Evolutionary conservation across 2,113 vertebrate species (phyloP), one percentile per base, ranked within the genome.

Genomic region (Spea multiplicata): DNA sequence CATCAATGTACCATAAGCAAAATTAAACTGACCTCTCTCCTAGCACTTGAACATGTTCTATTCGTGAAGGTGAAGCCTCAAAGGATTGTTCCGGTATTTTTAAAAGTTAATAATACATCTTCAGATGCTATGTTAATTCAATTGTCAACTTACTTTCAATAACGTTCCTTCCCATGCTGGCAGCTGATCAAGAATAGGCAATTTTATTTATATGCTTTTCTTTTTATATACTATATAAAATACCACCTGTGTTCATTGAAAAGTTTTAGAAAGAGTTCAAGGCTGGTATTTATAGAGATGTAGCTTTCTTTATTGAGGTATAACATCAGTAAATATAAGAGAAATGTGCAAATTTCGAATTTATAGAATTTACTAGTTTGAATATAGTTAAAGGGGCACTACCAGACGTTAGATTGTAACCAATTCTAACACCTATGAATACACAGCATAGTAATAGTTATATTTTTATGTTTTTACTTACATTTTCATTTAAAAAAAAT

Each of bases 1-100:
- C 82, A 83, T 84, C 72, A 78, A 76, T 0, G 0, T 80, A 75
- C 83, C 81, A 86, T 82, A 88, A 86, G 83, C 77, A 80, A 86
- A 88, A 87, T 88, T 81, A 83, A 85, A 87, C 86, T 85, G 74
- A 87, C 87, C 86, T 86, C 86, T 86, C 55, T 86, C 86, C 85
- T 88, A 84, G 82, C 84, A 86, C 55, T 78, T 4, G 82, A 65
- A 46, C 81, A 69, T 44, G 68, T 44, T 82, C 84, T 84, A 55
- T 82, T 82, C 81, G 68, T 52, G 82, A 80, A 59, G 79, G 52
- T 46, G 53, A 69, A 76, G 45, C n/a, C 52, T 68, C 13, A 76
- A 76, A 44, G n/a, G 68, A 68, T 8, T 17, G 48, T 57, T 69
- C 50, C 65, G 68, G 44, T 61, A 46, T 75, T 75, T 75, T 66